Evolutionary conservation across 2,888 invertebrate species (phyloP).

Genomic region (Camptogramma bilineatum): DNA sequence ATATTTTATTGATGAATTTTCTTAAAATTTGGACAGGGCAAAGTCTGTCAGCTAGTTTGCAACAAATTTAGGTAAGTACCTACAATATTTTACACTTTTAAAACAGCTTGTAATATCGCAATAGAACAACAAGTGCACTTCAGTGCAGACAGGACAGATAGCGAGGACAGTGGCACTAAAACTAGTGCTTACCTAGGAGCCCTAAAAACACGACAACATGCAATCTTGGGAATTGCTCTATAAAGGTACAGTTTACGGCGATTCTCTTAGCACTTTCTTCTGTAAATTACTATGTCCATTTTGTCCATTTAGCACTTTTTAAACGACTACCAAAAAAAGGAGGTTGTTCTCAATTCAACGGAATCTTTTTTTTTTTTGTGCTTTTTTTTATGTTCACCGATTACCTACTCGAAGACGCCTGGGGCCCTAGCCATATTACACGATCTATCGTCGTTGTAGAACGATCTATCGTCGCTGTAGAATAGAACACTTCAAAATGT

Average conservation of each 20-base stretch:
- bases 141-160: slow-evolving; percentile 13
- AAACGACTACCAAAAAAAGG: too few species aligned
- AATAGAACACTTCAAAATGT: too few species aligned
- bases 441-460: too few species aligned
- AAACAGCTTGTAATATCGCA: neutral
- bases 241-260: slow-evolving; percentile 12
- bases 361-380: too few species aligned
- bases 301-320: too few species aligned
- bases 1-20: too few species aligned
- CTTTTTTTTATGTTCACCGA: too few species aligned
- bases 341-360: too few species aligned
- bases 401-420: too few species aligned
- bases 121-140: slow-evolving; percentile 14
- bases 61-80: neutral
- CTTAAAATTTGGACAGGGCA: too few species aligned
- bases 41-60: neutral
- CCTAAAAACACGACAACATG: slow-evolving; percentile 19
- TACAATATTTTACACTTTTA: neutral
- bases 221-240: slow-evolving; percentile 25
- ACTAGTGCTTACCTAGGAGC: slow-evolving; percentile 11
- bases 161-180: slow-evolving; percentile 2
- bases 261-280: neutral
- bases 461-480: too few species aligned
- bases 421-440: too few species aligned
- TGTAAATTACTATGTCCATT: neutral